Evolutionary conservation across 2,888 invertebrate genomes (phyloP), one percentile per base, ranked within the genome.

Genomic region (Crocallis elinguaria): DNA sequence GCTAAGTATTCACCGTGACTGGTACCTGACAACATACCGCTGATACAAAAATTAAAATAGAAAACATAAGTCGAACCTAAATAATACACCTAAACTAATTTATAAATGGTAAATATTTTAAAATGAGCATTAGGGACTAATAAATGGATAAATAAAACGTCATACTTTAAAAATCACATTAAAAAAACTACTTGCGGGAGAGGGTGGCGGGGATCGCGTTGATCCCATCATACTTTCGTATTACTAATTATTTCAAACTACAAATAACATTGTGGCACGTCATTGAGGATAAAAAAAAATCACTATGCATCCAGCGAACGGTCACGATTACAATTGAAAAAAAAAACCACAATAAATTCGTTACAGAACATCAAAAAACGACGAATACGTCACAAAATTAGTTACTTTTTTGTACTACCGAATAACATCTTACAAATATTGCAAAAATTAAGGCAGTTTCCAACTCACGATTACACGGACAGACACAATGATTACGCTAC

Each of bases 101-200:
- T 43, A 77, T 85, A 86, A 86, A 84, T 87, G 88, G 87, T 88
- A 88, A 83, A 86, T 87, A 86, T 84, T 86, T 83, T 75, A 82
- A 82, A 86, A 87, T 89, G 90, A 90, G 90, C 90, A 89, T 88
- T 86, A 82, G 78, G 82, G 73, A 84, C 87, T 85, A 88, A 82
- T 75, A 82, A 75, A 75, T 72, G 83, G 86, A 85, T 88, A 88
- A 88, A 90, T 88, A 88, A 55, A 82, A 82, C 82, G 79, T 84
- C 85, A 79, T 79, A 83, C 69, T 80, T 79, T 75, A 73, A 83
- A 78, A 86, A 86, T 84, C 84, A 84, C 85, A 86, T 83, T 69
- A 78, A 77, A 79, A 77, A 74, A 67, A 77, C 73, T 76, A 71
- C 66, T 67, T 73, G 60, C 36, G 57, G 29, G 25, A 25, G 32